Percentiles rank a stretch among this genome's conserved stretches.
phyloP scores from a whole-genome alignment of 2,113 vertebrate genomes.

The Osmerus mordax region DNA sequence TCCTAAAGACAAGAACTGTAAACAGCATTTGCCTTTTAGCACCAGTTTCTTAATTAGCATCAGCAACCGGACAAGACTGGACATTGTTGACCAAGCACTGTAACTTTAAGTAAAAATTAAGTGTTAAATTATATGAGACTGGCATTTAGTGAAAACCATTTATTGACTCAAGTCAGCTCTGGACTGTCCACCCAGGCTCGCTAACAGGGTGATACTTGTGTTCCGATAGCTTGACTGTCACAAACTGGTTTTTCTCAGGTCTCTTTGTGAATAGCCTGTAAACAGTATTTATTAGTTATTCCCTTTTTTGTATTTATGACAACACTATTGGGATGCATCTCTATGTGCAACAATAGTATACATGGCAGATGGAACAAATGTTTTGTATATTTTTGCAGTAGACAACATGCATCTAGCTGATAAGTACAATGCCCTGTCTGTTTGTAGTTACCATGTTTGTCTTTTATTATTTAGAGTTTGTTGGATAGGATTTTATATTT shows the following conservation, averaged over 20 bases:
- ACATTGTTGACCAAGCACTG: background rate
- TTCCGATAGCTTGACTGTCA: slow-evolving; percentile 23
- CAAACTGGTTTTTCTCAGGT: slow-evolving; percentile 44
- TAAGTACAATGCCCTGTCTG: slow-evolving; percentile 25
- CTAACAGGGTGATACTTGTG: slow-evolving; percentile 13
- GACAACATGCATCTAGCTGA: slow-evolving; percentile 34
- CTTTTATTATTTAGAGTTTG: background rate
- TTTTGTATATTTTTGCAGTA: slow-evolving; percentile 24
- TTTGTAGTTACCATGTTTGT: background rate
- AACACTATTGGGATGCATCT: background rate
- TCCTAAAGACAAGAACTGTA: background rate
- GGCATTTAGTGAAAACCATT: background rate
- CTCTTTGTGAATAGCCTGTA: slow-evolving; percentile 25
- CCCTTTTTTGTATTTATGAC: slow-evolving; percentile 21
- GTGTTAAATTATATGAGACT: slow-evolving; percentile 2
- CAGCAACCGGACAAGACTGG: background rate
- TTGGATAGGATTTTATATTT: slow-evolving; percentile 8
- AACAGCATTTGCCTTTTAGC: background rate
- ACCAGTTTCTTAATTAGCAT: slow-evolving; percentile 12
- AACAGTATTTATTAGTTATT: slow-evolving; percentile 15
- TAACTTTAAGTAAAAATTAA: background rate
- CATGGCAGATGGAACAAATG: slow-evolving; percentile 31
- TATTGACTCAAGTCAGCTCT: slow-evolving; percentile 5
- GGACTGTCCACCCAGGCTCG: slow-evolving; percentile 22
- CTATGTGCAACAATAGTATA: slow-evolving; percentile 30